These are phyloP conservation scores for Callimorpha dominula DNA, from an alignment of 2,888 invertebrate genomes.

Conservation along the genomic window DNA sequence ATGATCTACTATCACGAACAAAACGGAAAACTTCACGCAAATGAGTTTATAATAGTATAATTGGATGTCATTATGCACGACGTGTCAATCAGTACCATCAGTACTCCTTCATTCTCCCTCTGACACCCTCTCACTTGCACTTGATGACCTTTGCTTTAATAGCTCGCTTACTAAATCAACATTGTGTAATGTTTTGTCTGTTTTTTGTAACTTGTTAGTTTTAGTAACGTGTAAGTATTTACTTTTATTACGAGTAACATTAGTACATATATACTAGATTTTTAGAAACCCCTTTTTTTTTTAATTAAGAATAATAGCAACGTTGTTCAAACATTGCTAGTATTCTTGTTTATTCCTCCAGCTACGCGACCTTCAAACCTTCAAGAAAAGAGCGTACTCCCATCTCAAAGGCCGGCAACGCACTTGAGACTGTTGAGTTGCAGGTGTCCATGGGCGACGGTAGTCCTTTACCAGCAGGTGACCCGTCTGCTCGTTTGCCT, in stretches of 20 bases:
- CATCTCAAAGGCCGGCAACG: too few relatives aligned
- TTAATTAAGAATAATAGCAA: too few relatives aligned
- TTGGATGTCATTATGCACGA: constrained; percentile 6
- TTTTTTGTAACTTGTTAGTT: background rate
- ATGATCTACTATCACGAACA: background rate
- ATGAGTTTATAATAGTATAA: background rate
- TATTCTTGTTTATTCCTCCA: too few relatives aligned
- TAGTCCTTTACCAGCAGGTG: too few relatives aligned
- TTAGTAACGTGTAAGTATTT: background rate
- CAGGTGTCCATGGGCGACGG: too few relatives aligned
- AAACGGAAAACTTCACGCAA: background rate
- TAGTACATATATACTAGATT: background rate
- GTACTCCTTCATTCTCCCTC: background rate
- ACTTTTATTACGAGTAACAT: background rate
- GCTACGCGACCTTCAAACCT: too few relatives aligned
- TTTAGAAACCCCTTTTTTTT: too few relatives aligned
- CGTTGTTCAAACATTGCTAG: too few relatives aligned
- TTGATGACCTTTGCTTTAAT: background rate
- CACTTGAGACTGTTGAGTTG: too few relatives aligned
- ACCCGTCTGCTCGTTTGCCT: too few relatives aligned
- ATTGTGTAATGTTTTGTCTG: background rate
- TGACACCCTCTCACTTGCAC: constrained; percentile 4
- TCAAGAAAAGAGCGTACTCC: too few relatives aligned
- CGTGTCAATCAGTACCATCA: background rate
- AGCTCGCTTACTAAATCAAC: background rate